Percentiles rank a stretch among this genome's conserved stretches.
Conservation (phyloP, 1,140 invertebrate genomes). For the Hestina assimilis region DNA sequence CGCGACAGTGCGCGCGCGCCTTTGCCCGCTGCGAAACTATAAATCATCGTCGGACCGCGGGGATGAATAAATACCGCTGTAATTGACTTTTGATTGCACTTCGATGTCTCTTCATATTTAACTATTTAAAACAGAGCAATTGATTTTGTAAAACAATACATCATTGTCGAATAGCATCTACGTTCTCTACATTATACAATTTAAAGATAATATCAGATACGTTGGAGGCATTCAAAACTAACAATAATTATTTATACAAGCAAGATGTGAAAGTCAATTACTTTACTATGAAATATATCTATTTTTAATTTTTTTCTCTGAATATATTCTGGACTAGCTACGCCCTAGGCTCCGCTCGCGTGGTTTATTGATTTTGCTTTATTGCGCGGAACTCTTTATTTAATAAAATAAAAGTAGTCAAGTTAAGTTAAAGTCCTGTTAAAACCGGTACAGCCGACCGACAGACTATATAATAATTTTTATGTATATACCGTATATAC, state of each 20-base stretch:
- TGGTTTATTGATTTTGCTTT: too few relatives aligned
- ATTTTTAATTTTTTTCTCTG: not conserved
- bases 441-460: too few relatives aligned
- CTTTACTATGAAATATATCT: not conserved
- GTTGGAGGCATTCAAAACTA: too few relatives aligned
- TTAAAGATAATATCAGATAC: not conserved
- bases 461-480: too few relatives aligned
- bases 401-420: too few relatives aligned
- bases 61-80: constrained; percentile 72
- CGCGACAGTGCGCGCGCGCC: constrained; percentile 63
- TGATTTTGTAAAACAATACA: constrained; percentile 49
- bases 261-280: not conserved
- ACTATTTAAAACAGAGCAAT: constrained; percentile 46
- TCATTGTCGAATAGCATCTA: constrained; percentile 34
- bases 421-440: too few relatives aligned
- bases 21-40: constrained; percentile 72
- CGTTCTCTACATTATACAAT: constrained; percentile 18
- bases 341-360: too few relatives aligned
- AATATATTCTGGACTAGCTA: too few relatives aligned
- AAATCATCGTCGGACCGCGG: constrained; percentile 60
- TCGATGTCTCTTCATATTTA: constrained; percentile 65
- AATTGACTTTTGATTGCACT: constrained; percentile 73
- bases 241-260: too few relatives aligned
- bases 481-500: too few relatives aligned
- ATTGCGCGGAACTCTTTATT: too few relatives aligned